Base-by-base conservation (phyloP, 2,797 vertebrate genomes). In the Enteromius unitaeniatus region DNA sequence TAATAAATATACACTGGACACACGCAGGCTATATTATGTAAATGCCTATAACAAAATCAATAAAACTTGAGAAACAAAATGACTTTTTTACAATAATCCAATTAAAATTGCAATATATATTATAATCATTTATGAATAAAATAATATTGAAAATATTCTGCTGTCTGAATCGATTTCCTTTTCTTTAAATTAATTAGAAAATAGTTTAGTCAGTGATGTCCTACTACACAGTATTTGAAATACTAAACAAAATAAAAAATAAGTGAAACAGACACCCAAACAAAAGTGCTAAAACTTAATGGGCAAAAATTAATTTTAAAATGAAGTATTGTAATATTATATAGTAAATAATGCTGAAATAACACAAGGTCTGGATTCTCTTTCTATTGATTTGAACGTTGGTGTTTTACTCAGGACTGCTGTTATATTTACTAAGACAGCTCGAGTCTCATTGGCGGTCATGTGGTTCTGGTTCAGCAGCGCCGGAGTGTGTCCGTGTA, bases 361-460 rank as follows among this genome's bases (percentile, higher is more conserved):
- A 64, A 65, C 62, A 1, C 14, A 0, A 1, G 34, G 62, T 34
- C 6, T 7, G 60, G 26, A 31, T 64, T 15, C 14, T 31, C 17
- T 9, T 64, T 65, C 34, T 9, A 19, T 19, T 34, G 1, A 65
- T 37, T 67, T 67, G 17, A 67, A 37, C 4, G 5, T 37, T 8
- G 5, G 37, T 21, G 19, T 67, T 40, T 67, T 40, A 21, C 19
- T 40, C 64, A 2, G 23, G 45, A 31, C 21, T 74, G 49, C 40
- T 79, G 2, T 51, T 79, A 14, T 65, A 34, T 55, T 75, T 37
- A 17, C 51, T 17, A 40, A 23, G 73, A n/a, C 1, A 1, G 53
- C 67, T 65, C 70, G 49, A 31, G 75, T 72, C 73, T 65, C 40
- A 67, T 62, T 84, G 68, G 81, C 75, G 55, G 26, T 62, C 0